A percentile compares a stretch with the other conserved stretches of the same genome.
These are phyloP conservation scores for Stictonetta naevosa DNA, from an alignment of 2,113 vertebrate species.

Conservation along the genomic window DNA sequence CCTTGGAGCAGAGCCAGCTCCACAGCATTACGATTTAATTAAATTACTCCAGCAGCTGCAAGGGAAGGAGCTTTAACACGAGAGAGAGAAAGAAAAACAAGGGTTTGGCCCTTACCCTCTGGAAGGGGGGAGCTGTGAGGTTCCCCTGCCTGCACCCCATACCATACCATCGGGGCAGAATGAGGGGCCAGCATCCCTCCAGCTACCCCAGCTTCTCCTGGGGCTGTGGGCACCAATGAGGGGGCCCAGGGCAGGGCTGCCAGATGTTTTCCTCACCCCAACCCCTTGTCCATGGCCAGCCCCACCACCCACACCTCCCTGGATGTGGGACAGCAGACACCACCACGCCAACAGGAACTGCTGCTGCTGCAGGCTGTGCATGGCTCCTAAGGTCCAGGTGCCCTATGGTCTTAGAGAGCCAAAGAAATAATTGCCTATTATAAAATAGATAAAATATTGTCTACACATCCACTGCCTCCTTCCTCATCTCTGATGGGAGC, in stretches of 20 bases:
- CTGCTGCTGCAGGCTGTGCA: neutral
- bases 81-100: neutral
- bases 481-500: neutral
- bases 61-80: neutral
- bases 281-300: accelerated
- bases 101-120: neutral
- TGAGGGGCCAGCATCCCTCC: accelerated
- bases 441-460: accelerated
- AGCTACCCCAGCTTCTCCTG: neutral
- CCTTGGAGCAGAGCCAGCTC: conserved; percentile 44
- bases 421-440: neutral
- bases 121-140: neutral
- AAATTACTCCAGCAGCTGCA: conserved; percentile 26
- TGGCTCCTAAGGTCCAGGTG: neutral
- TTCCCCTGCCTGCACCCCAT: accelerated
- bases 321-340: neutral
- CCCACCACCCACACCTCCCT: neutral
- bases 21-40: neutral
- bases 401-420: neutral
- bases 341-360: neutral
- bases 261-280: neutral
- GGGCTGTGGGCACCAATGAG: neutral
- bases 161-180: accelerated
- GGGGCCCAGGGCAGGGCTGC: neutral
- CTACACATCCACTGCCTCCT: neutral